Evolutionary conservation across 1,140 invertebrate species (phyloP), one percentile per base, ranked within the genome.

Genomic region (Cydia strobilella): DNA sequence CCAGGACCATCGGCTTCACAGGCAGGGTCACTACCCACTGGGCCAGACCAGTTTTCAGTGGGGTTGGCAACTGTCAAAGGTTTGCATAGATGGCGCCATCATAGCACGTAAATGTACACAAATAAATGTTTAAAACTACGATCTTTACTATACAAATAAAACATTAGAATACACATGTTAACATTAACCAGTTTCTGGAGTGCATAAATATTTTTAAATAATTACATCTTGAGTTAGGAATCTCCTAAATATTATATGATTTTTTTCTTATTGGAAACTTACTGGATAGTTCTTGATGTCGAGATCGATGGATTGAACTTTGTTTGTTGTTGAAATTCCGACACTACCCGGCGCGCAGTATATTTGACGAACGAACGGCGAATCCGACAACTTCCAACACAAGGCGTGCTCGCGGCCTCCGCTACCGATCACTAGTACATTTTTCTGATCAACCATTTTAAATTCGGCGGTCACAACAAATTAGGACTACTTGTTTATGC

Each of bases 351-450:
- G 98, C 23, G 96, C 94, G 65, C 97, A 96, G 90, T 94, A 98
- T 73, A 99, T 95, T 65, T 95, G 93, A 39, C 95, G 88, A 7
- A 99, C 94, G 77, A 94, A 85, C 10, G 94, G 82, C 62, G 97
- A 98, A 87, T 98, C 95, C 1, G 97, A 92, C 7, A 99, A 87
- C 93, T 99, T 99, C 98, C 98, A 99, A 80, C 95, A 96, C 79
- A 99, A 94, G 12, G 98, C 98, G 94, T 99, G 98, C 93, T 99
- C 99, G 79, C 99, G 94, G n/a, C 98, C 98, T 48, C 99, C 98
- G 88, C 95, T 94, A 15, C 99, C 99, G 85, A 99, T 95, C 7
- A 99, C 95, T 69, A 99, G 92, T 74, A 99, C 95, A 82, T 95
- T 95, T 65, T 87, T 86, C 48, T 75, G 75, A 80, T 86, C 84